Evolutionary conservation across 2,888 invertebrate species (phyloP), one percentile per base, ranked within the genome.

Genomic region (Pseudoips prasinana): DNA sequence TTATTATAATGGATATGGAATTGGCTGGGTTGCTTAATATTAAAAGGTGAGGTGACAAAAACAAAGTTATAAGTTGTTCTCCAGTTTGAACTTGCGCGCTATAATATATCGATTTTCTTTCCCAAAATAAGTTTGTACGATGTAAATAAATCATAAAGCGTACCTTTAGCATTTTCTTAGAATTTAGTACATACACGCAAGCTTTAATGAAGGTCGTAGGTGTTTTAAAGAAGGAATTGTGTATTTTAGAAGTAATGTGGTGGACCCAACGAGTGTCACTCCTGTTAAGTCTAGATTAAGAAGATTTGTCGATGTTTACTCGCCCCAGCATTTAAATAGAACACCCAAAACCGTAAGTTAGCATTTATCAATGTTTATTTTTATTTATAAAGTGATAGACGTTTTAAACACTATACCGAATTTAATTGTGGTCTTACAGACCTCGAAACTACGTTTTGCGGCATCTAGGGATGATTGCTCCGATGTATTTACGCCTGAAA

Each of bases 121-220:
- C 78, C 65, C 64, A 84, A 85, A 86, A 84, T 86, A 86, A 79
- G 71, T 72, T 73, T 64, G 70, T 60, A 70, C 64, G 77, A 84
- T 87, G 87, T 89, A 89, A 89, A 89, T 89, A 89, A 89, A 88
- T 84, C 80, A 83, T 78, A 70, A 74, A 72, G 69, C 53, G 60
- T 49, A 63, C 68, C 62, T 71, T 69, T 68, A 68, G 52, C 63
- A 58, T 70, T 70, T 72, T 58, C 48, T 52, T 67, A 57, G 46
- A 58, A 57, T 63, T 63, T 65, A 53, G 39, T 58, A 51, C 18
- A 39, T 18, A 24, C 29, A 42, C 35, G 10, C 27, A 32, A 45
- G 32, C 37, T 39, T 31, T 10, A 40, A 26, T 24, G 14, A 35
- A 36, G 33, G 32, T 42, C 39, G 31, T 36, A 39, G 45, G 44